phyloP scores from a whole-genome alignment of 2,888 invertebrate genomes.

The Callimorpha dominula region DNA sequence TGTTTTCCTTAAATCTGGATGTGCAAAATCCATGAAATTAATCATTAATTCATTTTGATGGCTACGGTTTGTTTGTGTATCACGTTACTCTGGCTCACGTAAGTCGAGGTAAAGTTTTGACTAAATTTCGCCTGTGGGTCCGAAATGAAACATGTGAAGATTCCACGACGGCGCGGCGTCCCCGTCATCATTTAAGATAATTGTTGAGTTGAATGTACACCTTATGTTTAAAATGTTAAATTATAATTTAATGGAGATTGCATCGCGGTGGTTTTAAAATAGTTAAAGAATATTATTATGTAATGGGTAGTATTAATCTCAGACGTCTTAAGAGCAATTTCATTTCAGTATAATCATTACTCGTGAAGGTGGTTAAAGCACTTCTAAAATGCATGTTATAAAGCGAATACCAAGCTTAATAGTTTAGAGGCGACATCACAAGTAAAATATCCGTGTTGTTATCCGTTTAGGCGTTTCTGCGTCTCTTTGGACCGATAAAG shows the following conservation, averaged over 20 bases:
- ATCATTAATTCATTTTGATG: no score
- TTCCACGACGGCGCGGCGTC: conserved; percentile 13
- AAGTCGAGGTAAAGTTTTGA: conserved; percentile 20
- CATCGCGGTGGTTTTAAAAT: not conserved
- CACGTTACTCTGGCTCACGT: not conserved
- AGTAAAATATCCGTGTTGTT: no score
- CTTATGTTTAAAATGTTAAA: conserved; percentile 28
- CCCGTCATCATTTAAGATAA: conserved; percentile 21
- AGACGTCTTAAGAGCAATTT: not conserved
- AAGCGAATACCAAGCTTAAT: no score
- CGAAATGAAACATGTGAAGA: conserved; percentile 34
- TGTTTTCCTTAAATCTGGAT: no score
- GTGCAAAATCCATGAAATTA: no score
- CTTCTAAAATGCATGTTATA: no score
- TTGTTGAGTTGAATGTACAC: conserved; percentile 37
- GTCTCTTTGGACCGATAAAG: no score
- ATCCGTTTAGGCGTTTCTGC: no score
- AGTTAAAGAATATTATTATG: conserved; percentile 4
- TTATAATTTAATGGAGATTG: conserved; percentile 19
- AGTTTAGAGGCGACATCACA: no score
- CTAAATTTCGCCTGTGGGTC: conserved; percentile 25
- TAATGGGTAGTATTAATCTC: not conserved
- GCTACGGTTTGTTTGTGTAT: not conserved
- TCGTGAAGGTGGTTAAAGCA: not conserved
- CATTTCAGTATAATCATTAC: conserved; percentile 1